Evolutionary conservation across 2,113 vertebrate species (phyloP), one percentile per base, ranked within the genome.

Genomic region (Sylvietta virens): DNA sequence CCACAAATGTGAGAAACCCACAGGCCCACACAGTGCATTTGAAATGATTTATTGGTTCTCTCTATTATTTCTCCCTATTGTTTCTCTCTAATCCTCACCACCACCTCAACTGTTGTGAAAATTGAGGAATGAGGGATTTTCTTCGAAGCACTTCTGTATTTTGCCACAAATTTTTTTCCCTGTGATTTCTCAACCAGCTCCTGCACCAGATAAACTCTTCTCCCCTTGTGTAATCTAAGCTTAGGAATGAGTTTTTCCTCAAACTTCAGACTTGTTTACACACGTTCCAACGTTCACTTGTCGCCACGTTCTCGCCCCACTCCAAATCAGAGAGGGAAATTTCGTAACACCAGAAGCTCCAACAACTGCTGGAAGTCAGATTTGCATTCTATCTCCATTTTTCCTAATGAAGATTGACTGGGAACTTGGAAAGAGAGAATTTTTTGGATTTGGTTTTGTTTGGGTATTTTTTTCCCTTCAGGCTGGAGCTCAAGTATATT

Each of bases 41-140:
- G 15, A 57, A 47, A 15, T 11, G 4, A 69, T 50, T 88, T n/a
- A 5, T 45, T 48, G 12, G 2, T 40, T 44, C 62, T 57, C 19
- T 39, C 78, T 4, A 21, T 67, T 26, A 33, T 15, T 81, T 56
- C 40, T 16, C 51, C 33, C 51, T 33, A 11, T 67, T 26, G 26
- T 15, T 81, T 56, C 40, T 16, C 51, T 39, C 51, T 33, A 11
- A 57, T 56, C 13, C 7, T 8, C 11, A 2, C 21, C 21, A 4
- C 42, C 30, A 9, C 8, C 13, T 16, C 50, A 11, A 4, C 0
- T 11, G 2, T 3, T 3, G 0, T 5, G 35, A 71, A 7, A 77
- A 80, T 53, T 13, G 6, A 56, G 66, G 22, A 64, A 94, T 26
- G 12, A 50, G 33, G 22, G 0, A 28, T 80, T 76, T 67, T 23